Evolutionary conservation across 2,888 invertebrate species (phyloP).

Genomic region (Phasia obesa): DNA sequence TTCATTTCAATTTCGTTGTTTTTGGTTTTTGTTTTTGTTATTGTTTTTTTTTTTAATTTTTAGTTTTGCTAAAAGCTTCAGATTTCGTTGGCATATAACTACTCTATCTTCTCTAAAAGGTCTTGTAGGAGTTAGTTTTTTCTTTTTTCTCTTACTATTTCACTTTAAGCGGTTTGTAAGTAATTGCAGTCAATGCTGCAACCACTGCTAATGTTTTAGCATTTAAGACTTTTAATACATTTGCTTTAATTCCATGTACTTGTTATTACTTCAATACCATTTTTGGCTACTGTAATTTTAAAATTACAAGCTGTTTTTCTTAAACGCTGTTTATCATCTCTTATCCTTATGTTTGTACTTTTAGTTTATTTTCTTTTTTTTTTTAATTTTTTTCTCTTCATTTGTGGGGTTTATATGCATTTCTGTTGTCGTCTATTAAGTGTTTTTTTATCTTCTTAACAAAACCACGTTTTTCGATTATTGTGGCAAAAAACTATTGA

Average conservation of each 20-base stretch:
- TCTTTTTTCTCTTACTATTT: neutral
- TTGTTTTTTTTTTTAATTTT: neutral
- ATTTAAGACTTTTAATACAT: slow-evolving; percentile 10
- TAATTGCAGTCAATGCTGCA: slow-evolving; percentile 10
- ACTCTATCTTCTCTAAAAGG: slow-evolving; percentile 58
- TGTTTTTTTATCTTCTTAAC: slow-evolving; percentile 25
- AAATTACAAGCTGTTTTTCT: slow-evolving; percentile 53
- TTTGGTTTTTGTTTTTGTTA: neutral
- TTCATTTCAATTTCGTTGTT: slow-evolving; percentile 34
- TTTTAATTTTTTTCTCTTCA: neutral
- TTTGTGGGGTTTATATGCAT: slow-evolving; percentile 34
- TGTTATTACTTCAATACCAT: slow-evolving; percentile 62
- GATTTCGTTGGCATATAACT: slow-evolving; percentile 59
- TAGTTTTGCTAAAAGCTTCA: slow-evolving; percentile 60
- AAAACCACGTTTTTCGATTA: slow-evolving; percentile 61
- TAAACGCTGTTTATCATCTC: slow-evolving; percentile 50
- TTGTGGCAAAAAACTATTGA: slow-evolving; percentile 49
- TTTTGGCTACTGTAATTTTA: slow-evolving; percentile 68
- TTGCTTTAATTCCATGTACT: slow-evolving; percentile 41
- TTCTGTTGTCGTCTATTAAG: slow-evolving; percentile 25
- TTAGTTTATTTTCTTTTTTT: slow-evolving; percentile 16
- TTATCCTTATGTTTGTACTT: slow-evolving; percentile 49
- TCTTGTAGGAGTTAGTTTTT: slow-evolving; percentile 41
- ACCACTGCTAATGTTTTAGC: slow-evolving; percentile 29
- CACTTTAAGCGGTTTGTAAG: neutral